A percentile compares a stretch with the other conserved stretches of the same genome.
Conservation (phyloP, 2,888 invertebrate species). For the Colostygia pectinataria region DNA sequence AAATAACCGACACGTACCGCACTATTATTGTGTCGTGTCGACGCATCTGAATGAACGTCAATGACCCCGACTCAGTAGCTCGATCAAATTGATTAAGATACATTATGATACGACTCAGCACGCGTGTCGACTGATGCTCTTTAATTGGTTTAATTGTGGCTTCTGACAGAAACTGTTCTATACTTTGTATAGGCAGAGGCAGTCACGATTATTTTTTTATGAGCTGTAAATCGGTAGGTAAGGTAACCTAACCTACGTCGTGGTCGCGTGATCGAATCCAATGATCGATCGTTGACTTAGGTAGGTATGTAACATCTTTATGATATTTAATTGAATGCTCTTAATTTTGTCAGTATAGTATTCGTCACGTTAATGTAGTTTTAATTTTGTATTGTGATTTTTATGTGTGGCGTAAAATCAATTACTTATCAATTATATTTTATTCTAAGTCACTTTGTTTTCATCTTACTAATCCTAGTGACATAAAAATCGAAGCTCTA, state of each 20-base stretch:
- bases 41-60: conserved; percentile 41
- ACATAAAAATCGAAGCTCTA: too few relatives aligned
- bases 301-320: neutral
- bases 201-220: neutral
- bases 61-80: conserved; percentile 61
- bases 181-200: neutral
- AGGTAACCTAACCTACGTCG: too few relatives aligned
- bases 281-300: conserved; percentile 1
- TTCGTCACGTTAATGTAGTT: too few relatives aligned
- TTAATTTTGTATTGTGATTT: too few relatives aligned
- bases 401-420: too few relatives aligned
- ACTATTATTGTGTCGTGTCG: conserved; percentile 24
- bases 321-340: too few relatives aligned
- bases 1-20: conserved; percentile 5
- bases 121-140: conserved; percentile 63
- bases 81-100: conserved; percentile 73
- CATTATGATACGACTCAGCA: conserved; percentile 65
- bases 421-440: too few relatives aligned
- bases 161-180: conserved; percentile 13
- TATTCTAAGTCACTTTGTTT: too few relatives aligned
- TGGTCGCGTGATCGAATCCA: conserved; percentile 13
- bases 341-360: too few relatives aligned
- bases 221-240: neutral
- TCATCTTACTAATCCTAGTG: too few relatives aligned
- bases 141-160: conserved; percentile 71